Conservation (phyloP, 2,113 vertebrate genomes). For the Perca fluviatilis region DNA sequence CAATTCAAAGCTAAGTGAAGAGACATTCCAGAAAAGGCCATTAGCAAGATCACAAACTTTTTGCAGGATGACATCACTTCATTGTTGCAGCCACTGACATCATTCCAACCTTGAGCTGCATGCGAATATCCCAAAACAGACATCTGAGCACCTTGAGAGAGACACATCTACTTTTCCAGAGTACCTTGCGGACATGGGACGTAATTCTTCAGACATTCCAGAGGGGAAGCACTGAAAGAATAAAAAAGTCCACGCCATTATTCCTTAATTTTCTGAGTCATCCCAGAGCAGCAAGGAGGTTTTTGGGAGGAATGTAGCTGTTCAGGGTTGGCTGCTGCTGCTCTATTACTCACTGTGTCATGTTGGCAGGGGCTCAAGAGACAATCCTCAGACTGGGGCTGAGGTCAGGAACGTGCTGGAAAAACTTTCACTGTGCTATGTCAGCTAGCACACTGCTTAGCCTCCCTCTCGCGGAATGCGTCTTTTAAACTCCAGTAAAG, state of each 20-base stretch:
- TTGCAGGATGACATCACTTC: constrained; percentile 63
- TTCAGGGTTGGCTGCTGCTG: constrained; percentile 53
- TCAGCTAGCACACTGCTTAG: constrained; percentile 47
- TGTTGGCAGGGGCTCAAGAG: constrained; percentile 66
- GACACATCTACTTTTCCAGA: constrained; percentile 37
- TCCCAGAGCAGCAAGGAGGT: constrained; percentile 35
- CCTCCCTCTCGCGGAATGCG: constrained; percentile 10
- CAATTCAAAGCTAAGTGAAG: constrained; percentile 5
- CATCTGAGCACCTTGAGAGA: constrained; percentile 48
- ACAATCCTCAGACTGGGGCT: constrained; percentile 67
- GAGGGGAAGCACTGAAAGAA: constrained; percentile 19
- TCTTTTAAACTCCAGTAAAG: constrained; percentile 28
- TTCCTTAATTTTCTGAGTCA: constrained; percentile 63
- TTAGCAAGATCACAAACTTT: constrained; percentile 32
- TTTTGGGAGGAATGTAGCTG: constrained; percentile 63
- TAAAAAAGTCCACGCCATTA: constrained; percentile 21
- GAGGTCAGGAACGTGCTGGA: constrained; percentile 71
- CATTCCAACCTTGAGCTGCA: constrained; percentile 51
- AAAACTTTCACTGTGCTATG: constrained; percentile 49
- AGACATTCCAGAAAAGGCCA: constrained; percentile 26
- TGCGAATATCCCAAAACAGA: constrained; percentile 27
- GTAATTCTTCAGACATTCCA: constrained; percentile 45
- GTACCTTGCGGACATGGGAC: constrained; percentile 21
- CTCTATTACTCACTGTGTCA: constrained; percentile 73
- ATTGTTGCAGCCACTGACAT: constrained; percentile 55